Conservation (phyloP, 2,888 invertebrate species). For the Cheilosia impressa region DNA sequence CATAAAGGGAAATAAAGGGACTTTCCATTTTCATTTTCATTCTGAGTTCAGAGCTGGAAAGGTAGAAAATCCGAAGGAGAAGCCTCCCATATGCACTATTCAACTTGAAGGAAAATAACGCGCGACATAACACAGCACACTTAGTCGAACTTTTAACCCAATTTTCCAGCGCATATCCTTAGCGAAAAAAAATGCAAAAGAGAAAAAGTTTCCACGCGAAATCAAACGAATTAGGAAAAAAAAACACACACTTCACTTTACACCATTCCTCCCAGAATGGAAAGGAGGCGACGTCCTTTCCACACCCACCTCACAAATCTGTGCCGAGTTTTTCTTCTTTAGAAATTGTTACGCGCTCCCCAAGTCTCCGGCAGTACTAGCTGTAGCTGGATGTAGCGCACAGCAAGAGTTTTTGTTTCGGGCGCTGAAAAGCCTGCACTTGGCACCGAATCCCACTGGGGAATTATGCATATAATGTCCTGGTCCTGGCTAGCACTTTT, state of each 20-base stretch:
- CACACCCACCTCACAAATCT: constrained; percentile 43
- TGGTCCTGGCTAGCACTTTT: constrained; percentile 39
- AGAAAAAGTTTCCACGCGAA: constrained; percentile 34
- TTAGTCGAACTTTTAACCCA: constrained; percentile 74
- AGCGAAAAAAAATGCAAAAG: neutral
- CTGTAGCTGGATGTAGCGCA: constrained; percentile 40
- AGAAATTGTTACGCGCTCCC: constrained; percentile 31
- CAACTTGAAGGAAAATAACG: constrained; percentile 51
- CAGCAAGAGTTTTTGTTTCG: constrained; percentile 29
- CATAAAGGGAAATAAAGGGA: constrained; percentile 17
- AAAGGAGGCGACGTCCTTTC: neutral
- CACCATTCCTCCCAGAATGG: constrained; percentile 27
- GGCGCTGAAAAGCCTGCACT: constrained; percentile 63
- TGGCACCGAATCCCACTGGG: constrained; percentile 67
- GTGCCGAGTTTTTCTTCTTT: constrained; percentile 63
- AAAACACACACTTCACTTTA: constrained; percentile 46
- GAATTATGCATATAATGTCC: constrained; percentile 44
- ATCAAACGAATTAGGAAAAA: constrained; percentile 57
- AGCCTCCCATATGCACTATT: constrained; percentile 53
- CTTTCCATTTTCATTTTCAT: too few relatives aligned
- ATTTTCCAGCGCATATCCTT: constrained; percentile 47
- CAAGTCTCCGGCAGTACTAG: neutral
- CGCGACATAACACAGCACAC: constrained; percentile 59
- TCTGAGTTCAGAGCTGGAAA: too few relatives aligned
- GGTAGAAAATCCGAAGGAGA: constrained; percentile 1